Percentiles rank a stretch among this genome's conserved stretches.
phyloP scores from a whole-genome alignment of 2,888 invertebrate genomes.

The Coelinius sp. region DNA sequence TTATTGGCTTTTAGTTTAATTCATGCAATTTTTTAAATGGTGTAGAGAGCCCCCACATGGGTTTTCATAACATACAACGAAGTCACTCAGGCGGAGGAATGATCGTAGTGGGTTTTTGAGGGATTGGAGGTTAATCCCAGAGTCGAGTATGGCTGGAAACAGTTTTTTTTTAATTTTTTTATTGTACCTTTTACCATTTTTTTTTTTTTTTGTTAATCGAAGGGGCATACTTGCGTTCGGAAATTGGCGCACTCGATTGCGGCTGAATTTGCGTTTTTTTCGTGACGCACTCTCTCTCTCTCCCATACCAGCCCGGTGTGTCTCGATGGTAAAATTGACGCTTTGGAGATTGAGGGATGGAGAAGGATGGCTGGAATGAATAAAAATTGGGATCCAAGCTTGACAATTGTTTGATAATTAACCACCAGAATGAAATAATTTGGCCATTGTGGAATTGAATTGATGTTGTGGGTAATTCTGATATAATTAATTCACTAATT shows the following conservation, averaged over 20 bases:
- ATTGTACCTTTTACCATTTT: conserved; percentile 4
- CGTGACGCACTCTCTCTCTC: not conserved
- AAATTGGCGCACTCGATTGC: conserved; percentile 25
- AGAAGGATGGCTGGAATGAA: conserved; percentile 1
- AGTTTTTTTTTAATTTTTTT: not conserved
- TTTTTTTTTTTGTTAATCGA: conserved; percentile 21
- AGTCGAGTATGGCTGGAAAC: conserved; percentile 3
- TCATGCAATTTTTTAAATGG: conserved; percentile 6
- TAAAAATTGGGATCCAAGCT: not conserved
- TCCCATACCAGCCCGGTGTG: too few relatives aligned
- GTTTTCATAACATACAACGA: not conserved
- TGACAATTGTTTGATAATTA: not conserved
- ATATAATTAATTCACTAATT: conserved; percentile 60
- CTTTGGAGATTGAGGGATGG: not conserved
- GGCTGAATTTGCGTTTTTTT: conserved; percentile 24
- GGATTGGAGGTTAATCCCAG: conserved; percentile 25
- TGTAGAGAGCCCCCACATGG: not conserved
- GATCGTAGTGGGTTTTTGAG: conserved; percentile 14
- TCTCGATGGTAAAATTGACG: conserved; percentile 14
- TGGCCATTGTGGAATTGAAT: conserved; percentile 38
- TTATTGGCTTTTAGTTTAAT: not conserved
- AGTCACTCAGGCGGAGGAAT: conserved; percentile 4
- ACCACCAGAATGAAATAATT: not conserved
- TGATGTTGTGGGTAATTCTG: conserved; percentile 40
- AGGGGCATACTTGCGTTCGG: conserved; percentile 12